Conservation (phyloP, 2,113 vertebrate species). For the Fulmarus glacialis region DNA sequence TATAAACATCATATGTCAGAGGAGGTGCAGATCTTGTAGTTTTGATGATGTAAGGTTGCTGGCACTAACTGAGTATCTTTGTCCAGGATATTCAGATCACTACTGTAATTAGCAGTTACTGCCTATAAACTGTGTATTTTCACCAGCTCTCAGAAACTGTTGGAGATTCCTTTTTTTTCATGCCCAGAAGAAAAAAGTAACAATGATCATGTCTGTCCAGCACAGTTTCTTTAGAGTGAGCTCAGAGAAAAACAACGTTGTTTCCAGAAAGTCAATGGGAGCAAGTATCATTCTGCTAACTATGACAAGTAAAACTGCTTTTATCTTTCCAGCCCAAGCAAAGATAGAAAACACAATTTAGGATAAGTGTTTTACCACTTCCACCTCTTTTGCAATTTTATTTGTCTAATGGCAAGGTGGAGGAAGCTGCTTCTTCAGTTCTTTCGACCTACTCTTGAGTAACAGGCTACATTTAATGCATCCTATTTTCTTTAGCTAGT, state of each 20-base stretch:
- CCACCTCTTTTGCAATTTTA: background rate
- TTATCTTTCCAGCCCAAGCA: background rate
- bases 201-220: background rate
- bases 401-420: background rate
- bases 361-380: background rate
- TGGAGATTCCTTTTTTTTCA: background rate
- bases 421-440: background rate
- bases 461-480: background rate
- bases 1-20: background rate
- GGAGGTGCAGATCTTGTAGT: background rate
- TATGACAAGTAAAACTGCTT: background rate
- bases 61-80: background rate
- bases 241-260: background rate
- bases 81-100: background rate
- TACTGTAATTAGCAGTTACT: background rate
- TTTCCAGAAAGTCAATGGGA: background rate
- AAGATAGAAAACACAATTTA: background rate
- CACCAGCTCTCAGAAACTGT: background rate
- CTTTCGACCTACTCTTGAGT: background rate
- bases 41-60: background rate
- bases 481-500: background rate
- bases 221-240: background rate
- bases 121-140: background rate
- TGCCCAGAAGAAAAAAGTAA: background rate
- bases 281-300: background rate